Percentiles rank a stretch among this genome's conserved stretches.
These are phyloP conservation scores for Danio choprae DNA, from an alignment of 2,797 vertebrate genomes.

Conservation along the genomic window DNA sequence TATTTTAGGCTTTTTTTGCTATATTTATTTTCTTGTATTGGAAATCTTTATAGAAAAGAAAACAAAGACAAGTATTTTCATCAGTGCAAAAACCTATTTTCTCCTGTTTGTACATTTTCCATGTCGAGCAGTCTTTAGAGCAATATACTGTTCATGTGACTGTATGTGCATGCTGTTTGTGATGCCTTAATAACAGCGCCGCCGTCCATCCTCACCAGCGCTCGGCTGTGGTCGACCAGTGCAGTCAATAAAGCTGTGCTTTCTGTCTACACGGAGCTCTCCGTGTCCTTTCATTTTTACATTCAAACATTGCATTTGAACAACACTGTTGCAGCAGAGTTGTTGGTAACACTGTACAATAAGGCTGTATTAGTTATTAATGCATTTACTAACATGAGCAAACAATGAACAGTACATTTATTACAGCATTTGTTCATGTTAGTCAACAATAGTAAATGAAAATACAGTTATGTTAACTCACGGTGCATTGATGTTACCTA, in stretches of 20 bases:
- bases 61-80: slow-evolving; percentile 97
- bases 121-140: slow-evolving; percentile 95
- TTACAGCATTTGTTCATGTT: too few species aligned
- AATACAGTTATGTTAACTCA: too few species aligned
- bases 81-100: slow-evolving; percentile 98
- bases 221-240: slow-evolving; percentile 90
- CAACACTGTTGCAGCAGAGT: too few species aligned
- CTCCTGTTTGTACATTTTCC: slow-evolving; percentile 97
- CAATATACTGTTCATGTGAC: slow-evolving; percentile 97
- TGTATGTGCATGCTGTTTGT: slow-evolving; percentile 96
- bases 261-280: slow-evolving; percentile 88
- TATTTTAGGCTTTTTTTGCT: slow-evolving; percentile 99
- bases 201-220: slow-evolving; percentile 72
- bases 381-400: too few species aligned
- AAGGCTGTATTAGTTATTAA: too few species aligned
- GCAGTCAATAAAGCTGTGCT: slow-evolving; percentile 99
- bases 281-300: too few species aligned
- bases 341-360: too few species aligned
- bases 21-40: slow-evolving; percentile 99
- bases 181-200: slow-evolving; percentile 90
- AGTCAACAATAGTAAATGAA: too few species aligned
- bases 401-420: too few species aligned
- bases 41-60: slow-evolving; percentile 98
- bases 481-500: too few species aligned
- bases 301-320: too few species aligned